phyloP scores from a whole-genome alignment of 2,888 invertebrate genomes.

The Branchipolynoe longqiensis region DNA sequence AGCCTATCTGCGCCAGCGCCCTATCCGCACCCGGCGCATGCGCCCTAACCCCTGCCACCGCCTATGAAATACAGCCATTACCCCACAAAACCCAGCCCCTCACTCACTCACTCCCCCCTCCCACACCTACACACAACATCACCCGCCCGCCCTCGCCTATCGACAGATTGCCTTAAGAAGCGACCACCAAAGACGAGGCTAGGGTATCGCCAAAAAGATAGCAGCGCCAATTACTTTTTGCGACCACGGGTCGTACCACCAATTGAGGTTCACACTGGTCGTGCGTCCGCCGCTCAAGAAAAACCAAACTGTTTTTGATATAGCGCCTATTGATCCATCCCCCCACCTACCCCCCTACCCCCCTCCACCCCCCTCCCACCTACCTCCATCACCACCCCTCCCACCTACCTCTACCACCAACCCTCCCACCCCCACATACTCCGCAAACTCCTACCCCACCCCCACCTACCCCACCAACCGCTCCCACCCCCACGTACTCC shows the following conservation, averaged over 20 bases:
- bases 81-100: not conserved
- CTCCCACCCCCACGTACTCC: not conserved
- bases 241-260: not conserved
- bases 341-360: not conserved
- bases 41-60: not conserved
- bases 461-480: not conserved
- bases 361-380: not conserved
- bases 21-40: not conserved
- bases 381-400: not conserved
- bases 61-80: not conserved
- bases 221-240: constrained; percentile 3
- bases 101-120: not conserved
- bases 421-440: not conserved
- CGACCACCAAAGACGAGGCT: not conserved
- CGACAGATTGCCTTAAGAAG: too few relatives aligned
- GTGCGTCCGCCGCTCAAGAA: not conserved
- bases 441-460: not conserved
- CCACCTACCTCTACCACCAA: too few relatives aligned
- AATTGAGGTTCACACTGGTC: constrained; percentile 1
- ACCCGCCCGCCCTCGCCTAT: too few relatives aligned
- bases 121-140: too few relatives aligned
- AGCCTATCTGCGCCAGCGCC: constrained; percentile 13
- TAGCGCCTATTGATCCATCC: not conserved
- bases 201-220: not conserved
- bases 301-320: constrained; percentile 14